Percentiles rank a stretch among this genome's conserved stretches.
These are phyloP conservation scores for Coracopsis vasa DNA, from an alignment of 2,113 vertebrate species.

Conservation along the genomic window DNA sequence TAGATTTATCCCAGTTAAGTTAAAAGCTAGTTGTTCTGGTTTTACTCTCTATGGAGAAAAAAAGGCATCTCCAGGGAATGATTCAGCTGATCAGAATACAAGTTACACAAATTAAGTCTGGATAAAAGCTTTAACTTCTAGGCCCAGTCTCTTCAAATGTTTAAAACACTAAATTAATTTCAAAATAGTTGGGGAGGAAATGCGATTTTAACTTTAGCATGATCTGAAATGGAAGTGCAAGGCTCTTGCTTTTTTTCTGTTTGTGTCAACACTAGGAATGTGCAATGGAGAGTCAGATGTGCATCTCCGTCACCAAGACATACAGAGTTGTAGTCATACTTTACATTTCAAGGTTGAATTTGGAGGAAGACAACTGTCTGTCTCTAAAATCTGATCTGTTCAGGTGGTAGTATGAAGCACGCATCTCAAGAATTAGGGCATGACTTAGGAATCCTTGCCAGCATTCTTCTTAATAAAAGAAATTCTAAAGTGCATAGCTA, in stretches of 20 bases:
- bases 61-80: neutral
- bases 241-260: neutral
- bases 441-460: neutral
- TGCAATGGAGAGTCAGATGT: neutral
- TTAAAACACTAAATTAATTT: neutral
- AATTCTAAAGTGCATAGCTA: neutral
- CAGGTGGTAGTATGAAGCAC: neutral
- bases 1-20: neutral
- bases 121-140: neutral
- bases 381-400: neutral
- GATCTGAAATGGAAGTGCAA: neutral
- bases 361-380: neutral
- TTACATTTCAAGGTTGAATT: neutral
- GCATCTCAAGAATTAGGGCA: neutral
- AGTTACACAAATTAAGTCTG: neutral
- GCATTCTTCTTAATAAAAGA: neutral
- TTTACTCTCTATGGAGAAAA: neutral
- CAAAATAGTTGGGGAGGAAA: neutral
- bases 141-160: neutral
- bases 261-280: neutral
- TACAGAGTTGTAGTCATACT: neutral
- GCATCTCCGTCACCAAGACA: neutral
- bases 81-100: neutral
- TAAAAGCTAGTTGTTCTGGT: neutral
- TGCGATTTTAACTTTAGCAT: neutral